A percentile compares a stretch with the other conserved stretches of the same genome.
These are phyloP conservation scores for Nysson spinosus DNA, from an alignment of 2,888 invertebrate species.

Conservation along the genomic window DNA sequence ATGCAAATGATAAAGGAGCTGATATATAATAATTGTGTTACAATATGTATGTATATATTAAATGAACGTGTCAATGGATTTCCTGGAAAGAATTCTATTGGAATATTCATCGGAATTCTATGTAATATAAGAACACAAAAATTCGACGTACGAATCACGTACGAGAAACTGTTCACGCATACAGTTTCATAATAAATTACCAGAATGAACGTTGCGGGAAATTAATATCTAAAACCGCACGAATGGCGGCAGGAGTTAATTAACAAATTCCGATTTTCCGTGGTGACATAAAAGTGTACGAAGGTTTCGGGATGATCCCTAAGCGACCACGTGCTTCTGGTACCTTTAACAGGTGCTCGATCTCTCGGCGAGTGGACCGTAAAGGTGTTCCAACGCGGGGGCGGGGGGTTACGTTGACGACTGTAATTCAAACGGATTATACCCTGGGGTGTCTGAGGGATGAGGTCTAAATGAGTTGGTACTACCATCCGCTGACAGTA, in stretches of 20 bases:
- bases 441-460: constrained; percentile 65
- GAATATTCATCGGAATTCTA: too few species aligned
- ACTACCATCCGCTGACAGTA: constrained; percentile 40
- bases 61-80: too few species aligned
- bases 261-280: too few species aligned
- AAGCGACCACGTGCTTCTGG: too few species aligned
- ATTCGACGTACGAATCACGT: too few species aligned
- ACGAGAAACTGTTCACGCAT: too few species aligned
- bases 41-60: too few species aligned
- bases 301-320: constrained; percentile 49
- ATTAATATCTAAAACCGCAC: too few species aligned
- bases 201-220: not conserved
- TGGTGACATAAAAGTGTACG: constrained; percentile 6
- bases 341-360: constrained; percentile 67
- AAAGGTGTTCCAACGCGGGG: constrained; percentile 39
- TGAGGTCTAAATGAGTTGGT: constrained; percentile 68
- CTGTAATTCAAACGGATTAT: constrained; percentile 74
- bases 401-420: constrained; percentile 52
- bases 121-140: too few species aligned
- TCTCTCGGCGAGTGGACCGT: constrained; percentile 55
- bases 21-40: too few species aligned
- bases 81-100: too few species aligned
- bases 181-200: not conserved
- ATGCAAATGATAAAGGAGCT: too few species aligned
- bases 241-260: constrained; percentile 17